These are phyloP conservation scores for Erpornis zantholeuca DNA, from an alignment of 2,113 vertebrate species.

Conservation along the genomic window DNA sequence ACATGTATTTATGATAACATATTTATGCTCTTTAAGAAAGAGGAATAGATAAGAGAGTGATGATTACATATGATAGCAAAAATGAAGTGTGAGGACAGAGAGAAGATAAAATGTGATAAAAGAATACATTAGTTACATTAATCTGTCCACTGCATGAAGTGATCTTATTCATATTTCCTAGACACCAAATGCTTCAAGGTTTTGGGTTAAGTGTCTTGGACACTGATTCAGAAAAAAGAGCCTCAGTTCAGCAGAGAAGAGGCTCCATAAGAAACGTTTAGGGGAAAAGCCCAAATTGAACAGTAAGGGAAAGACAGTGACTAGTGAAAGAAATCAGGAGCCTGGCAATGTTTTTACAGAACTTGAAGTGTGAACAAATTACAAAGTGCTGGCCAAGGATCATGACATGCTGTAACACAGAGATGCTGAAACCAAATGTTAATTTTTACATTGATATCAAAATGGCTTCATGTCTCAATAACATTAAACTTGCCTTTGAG, in stretches of 20 bases:
- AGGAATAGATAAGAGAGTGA: neutral
- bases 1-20: neutral
- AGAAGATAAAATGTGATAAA: neutral
- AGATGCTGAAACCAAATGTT: neutral
- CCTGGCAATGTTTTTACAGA: neutral
- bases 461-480: neutral
- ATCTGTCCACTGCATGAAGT: neutral
- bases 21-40: neutral
- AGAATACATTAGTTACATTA: neutral
- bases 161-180: neutral
- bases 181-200: neutral
- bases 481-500: neutral
- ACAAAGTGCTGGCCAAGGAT: neutral
- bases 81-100: neutral
- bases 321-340: neutral
- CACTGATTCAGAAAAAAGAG: neutral
- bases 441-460: neutral
- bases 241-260: neutral
- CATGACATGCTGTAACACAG: neutral
- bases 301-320: neutral
- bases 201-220: neutral
- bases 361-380: neutral
- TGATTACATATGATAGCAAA: neutral
- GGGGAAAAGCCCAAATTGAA: neutral
- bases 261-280: neutral